Evolutionary conservation across 2,113 vertebrate species (phyloP).

Genomic region (Alethe castanea): DNA sequence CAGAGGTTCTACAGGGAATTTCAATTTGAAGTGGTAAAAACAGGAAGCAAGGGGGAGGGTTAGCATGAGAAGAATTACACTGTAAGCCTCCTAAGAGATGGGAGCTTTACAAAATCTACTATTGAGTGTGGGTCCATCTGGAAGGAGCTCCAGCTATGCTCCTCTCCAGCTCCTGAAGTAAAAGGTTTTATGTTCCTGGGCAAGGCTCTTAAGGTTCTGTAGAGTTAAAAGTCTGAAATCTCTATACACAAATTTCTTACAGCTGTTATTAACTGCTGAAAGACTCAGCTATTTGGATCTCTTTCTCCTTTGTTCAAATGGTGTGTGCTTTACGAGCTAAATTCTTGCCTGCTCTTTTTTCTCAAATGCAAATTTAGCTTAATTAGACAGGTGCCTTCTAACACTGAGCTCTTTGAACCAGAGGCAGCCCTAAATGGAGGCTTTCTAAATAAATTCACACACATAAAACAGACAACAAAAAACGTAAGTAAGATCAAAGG

Average conservation of each 20-base stretch:
- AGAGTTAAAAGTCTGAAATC: neutral
- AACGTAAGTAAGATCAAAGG: neutral
- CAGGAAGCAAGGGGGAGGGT: neutral
- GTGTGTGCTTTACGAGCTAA: neutral
- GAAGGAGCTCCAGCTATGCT: neutral
- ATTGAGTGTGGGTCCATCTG: neutral
- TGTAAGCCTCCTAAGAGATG: neutral
- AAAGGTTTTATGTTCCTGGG: neutral
- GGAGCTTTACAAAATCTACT: neutral
- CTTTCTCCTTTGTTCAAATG: neutral
- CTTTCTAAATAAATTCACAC: neutral
- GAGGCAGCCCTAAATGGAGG: neutral
- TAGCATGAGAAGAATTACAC: neutral
- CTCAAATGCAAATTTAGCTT: neutral
- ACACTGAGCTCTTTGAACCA: neutral
- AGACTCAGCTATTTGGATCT: neutral
- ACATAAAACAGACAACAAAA: neutral
- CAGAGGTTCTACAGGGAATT: neutral
- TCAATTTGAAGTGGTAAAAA: neutral
- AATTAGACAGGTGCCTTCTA: conserved; percentile 1
- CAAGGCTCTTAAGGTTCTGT: neutral
- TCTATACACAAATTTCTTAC: neutral
- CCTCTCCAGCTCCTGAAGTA: neutral
- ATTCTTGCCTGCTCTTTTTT: neutral
- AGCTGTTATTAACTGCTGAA: neutral